These are phyloP conservation scores for Odontocerum albicorne DNA, from an alignment of 2,888 invertebrate genomes.

Conservation along the genomic window DNA sequence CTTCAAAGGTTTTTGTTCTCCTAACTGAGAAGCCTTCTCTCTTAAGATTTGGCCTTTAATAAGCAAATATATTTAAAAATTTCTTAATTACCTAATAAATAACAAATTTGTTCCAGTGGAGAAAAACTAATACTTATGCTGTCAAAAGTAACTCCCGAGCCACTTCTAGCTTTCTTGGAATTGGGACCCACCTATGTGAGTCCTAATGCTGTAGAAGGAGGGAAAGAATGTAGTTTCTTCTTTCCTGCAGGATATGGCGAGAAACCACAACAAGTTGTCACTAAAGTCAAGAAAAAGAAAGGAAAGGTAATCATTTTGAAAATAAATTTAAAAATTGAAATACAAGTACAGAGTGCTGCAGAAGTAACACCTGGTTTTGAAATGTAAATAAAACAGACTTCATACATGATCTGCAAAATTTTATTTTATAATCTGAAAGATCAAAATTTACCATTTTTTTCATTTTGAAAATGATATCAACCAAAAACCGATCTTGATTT, in stretches of 20 bases:
- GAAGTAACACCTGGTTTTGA: too few relatives aligned
- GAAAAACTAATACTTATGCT: conserved; percentile 72
- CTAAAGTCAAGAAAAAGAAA: conserved; percentile 59
- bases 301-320: conserved; percentile 46
- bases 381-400: too few relatives aligned
- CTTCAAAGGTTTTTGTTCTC: too few relatives aligned
- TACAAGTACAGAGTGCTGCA: too few relatives aligned
- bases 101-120: conserved; percentile 53
- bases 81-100: too few relatives aligned
- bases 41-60: too few relatives aligned
- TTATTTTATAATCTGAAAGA: too few relatives aligned
- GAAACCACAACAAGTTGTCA: conserved; percentile 48
- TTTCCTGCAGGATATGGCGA: conserved; percentile 69
- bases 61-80: background rate
- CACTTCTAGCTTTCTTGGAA: conserved; percentile 62
- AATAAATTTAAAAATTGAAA: conserved; percentile 45
- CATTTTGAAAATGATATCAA: too few relatives aligned
- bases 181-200: conserved; percentile 71
- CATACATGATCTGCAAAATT: too few relatives aligned
- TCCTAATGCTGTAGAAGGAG: conserved; percentile 64
- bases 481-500: too few relatives aligned
- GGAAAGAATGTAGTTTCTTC: conserved; percentile 64
- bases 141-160: conserved; percentile 63
- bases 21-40: too few relatives aligned
- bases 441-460: too few relatives aligned